Evolutionary conservation across 2,797 vertebrate genomes (phyloP).

Genomic region (Notoglanidium macrostoma): DNA sequence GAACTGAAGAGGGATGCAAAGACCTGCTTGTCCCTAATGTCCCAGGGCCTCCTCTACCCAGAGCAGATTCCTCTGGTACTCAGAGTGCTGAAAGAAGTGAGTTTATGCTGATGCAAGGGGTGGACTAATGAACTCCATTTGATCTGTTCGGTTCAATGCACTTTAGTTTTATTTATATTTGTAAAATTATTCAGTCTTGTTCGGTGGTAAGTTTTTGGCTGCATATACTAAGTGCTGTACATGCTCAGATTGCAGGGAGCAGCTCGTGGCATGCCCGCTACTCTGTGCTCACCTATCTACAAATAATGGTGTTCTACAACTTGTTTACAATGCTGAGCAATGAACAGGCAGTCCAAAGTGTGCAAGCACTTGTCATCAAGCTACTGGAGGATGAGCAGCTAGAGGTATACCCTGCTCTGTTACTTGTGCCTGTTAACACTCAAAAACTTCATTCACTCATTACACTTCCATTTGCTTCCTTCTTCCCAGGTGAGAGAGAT

Average conservation of each 20-base stretch:
- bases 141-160: background rate
- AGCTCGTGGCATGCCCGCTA: slow-evolving; percentile 95
- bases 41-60: slow-evolving; percentile 94
- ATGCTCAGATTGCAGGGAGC: slow-evolving; percentile 83
- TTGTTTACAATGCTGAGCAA: slow-evolving; percentile 91
- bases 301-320: slow-evolving; percentile 98
- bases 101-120: background rate
- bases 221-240: background rate
- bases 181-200: background rate
- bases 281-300: slow-evolving; percentile 93
- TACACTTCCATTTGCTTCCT: slow-evolving; percentile 10
- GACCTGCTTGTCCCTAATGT: slow-evolving; percentile 96
- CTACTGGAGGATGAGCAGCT: slow-evolving; percentile 94
- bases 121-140: background rate
- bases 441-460: background rate
- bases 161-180: background rate
- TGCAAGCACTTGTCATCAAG: slow-evolving; percentile 85
- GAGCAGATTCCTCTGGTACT: slow-evolving; percentile 94
- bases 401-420: slow-evolving; percentile 76
- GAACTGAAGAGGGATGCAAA: slow-evolving; percentile 98
- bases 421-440: slow-evolving; percentile 1
- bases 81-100: slow-evolving; percentile 89
- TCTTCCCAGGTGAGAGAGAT: slow-evolving; percentile 91
- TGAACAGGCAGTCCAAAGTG: slow-evolving; percentile 81
- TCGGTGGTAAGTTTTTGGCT: background rate